Base-by-base conservation (phyloP, 35 echinoderm and acorn worm genomes). In the Ptychodera flava region DNA sequence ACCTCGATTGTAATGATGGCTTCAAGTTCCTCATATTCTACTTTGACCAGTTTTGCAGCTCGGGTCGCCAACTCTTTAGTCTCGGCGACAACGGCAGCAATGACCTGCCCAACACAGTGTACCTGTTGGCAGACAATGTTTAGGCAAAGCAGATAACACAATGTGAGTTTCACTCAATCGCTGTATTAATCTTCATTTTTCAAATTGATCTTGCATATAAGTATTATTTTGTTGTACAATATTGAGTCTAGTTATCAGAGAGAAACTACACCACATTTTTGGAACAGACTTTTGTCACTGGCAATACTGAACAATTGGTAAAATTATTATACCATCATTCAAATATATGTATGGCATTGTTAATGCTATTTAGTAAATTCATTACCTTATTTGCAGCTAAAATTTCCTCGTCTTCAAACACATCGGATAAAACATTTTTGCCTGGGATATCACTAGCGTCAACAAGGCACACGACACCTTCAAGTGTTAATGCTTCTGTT, bases 381-480 rank as follows among this genome's bases (percentile, higher is more conserved):
- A 77, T 15, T 79, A 79, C 78, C 78, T 79, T 28, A 30, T 79
- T 79, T 1, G 1, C 32, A 30, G 28, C 28, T 10, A 79, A 79
- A 28, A 79, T 31, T 79, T 79, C 78, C 32, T 79, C 78, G 28
- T 79, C 78, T 28, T 28, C 32, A 1, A 79, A 28, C 29, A 79
- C 28, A 28, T 30, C 78, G 1, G 28, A 28, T 30, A 79, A 30
- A 1, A 79, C 6, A 28, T 79, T 79, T 28, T 79, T 79, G 78
- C 78, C 78, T 30, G 78, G 78, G 0, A 97, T 92, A n/a, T n/a
- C n/a, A n/a, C n/a, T n/a, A n/a, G n/a, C n/a, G n/a, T n/a, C n/a
- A n/a, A n/a, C n/a, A n/a, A 79, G 83, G 76, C 0, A 97, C 85
- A 37, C 86, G 89, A 97, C 95, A 16, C 95, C 92, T 0, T 89